phyloP scores from a whole-genome alignment of 1,140 invertebrate species.

The Contarinia nasturtii region DNA sequence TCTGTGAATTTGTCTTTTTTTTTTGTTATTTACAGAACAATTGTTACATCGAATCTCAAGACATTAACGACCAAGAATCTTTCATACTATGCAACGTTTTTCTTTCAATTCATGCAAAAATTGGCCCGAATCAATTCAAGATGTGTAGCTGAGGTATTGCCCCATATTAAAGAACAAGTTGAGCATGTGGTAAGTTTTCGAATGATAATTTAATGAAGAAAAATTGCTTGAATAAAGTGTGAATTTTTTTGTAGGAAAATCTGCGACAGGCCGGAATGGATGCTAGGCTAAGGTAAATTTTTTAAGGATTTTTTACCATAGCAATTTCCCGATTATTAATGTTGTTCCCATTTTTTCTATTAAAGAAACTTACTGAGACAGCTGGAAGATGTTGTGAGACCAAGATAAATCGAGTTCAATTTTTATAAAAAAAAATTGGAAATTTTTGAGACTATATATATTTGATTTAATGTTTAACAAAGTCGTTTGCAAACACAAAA shows the following conservation, averaged over 20 bases:
- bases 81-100: conserved; percentile 21
- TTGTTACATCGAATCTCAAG: conserved; percentile 10
- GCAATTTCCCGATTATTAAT: neutral
- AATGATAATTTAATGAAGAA: neutral
- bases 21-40: conserved; percentile 1
- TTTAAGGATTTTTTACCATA: neutral
- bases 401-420: neutral
- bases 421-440: neutral
- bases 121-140: conserved; percentile 9
- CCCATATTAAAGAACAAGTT: conserved; percentile 10
- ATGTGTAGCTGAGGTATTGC: conserved; percentile 8
- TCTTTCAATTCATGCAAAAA: conserved; percentile 18
- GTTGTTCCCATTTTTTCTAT: neutral
- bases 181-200: conserved; percentile 13
- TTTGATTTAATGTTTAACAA: neutral
- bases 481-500: no score
- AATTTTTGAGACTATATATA: neutral
- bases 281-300: neutral
- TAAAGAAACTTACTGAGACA: neutral
- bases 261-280: neutral
- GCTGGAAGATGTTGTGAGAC: no score
- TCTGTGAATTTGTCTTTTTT: neutral
- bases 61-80: conserved; percentile 16
- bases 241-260: neutral
- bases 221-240: neutral